A percentile compares a stretch with the other conserved stretches of the same genome.
Evolutionary conservation across 2,113 vertebrate species (phyloP).

Genomic region (Spermophilus dauricus): DNA sequence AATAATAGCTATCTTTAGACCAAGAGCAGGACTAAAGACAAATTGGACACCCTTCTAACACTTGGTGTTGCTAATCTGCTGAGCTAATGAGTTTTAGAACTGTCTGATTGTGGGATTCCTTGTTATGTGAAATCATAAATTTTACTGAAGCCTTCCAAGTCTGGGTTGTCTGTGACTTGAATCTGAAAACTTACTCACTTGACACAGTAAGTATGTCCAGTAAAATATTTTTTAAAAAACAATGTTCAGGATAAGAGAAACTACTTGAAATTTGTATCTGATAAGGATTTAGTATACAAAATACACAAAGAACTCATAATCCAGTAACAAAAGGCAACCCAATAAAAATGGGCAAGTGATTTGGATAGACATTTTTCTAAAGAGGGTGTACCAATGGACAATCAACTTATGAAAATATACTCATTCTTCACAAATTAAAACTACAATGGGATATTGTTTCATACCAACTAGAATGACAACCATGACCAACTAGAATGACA

Average conservation of each 20-base stretch:
- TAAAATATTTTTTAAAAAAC: not conserved
- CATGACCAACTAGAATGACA: not conserved
- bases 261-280: not conserved
- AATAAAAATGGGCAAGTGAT: not conserved
- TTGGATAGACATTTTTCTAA: not conserved
- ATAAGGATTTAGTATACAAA: not conserved
- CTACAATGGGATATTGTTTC: not conserved
- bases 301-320: not conserved
- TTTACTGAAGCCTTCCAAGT: no score
- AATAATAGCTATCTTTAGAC: not conserved
- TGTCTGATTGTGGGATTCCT: not conserved
- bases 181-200: not conserved
- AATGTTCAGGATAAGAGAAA: not conserved
- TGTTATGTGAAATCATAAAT: not conserved
- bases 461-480: not conserved
- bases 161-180: not conserved
- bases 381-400: not conserved
- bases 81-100: not conserved
- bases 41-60: not conserved
- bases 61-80: not conserved
- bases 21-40: not conserved
- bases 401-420: not conserved
- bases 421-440: not conserved
- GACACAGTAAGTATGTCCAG: not conserved
- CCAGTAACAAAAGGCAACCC: not conserved